Base-by-base conservation (phyloP, 64 coral and sea anemone genomes). In the Stylophora pistillata region DNA sequence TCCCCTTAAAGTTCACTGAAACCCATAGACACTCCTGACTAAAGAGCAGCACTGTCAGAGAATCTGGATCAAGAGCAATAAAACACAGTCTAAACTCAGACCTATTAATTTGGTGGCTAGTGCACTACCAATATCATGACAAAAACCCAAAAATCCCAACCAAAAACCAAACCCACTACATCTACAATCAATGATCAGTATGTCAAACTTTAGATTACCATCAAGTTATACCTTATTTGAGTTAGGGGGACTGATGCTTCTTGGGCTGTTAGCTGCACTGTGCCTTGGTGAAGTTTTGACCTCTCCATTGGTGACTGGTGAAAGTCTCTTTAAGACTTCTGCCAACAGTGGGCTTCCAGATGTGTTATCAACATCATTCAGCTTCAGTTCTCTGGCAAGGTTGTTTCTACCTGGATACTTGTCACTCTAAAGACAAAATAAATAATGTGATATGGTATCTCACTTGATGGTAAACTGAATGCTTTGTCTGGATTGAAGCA, bases 381-480 rank as follows among this genome's bases (percentile, higher is more conserved):
- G 41, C 23, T 96, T 85, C 17, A 96, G 53, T 20, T 96, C 94
- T 29, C 64, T 92, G 6, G 82, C 86, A 15, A 96, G 81, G 66
- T 89, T 93, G 74, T 96, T 96, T 47, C 94, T 89, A 10, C 94
- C 94, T 68, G 92, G 86, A 78, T 96, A 96, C 47, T 88, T 92
- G 58, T 96, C 94, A 86, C 94, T 96, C 94, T 96, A 26, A 15
- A 47, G 37, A 47, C 37, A 47, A 47, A 47, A 47, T 47, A 47
- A 7, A 7, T 47, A 47, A 47, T 4, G 7, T 47, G n/a, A n/a
- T n/a, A n/a, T 47, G 37, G 37, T 47, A 47, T 7, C 7, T 47
- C 37, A 47, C 37, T 47, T 47, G 58, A 87, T 15, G 69, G 13
- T 58, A 18, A 81, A 81, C 54, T 26, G 68, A n/a, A n/a, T n/a